Evolutionary conservation across 2,113 vertebrate genomes (phyloP), one percentile per base, ranked within the genome.

Genomic region (Lepidothrix coronata): DNA sequence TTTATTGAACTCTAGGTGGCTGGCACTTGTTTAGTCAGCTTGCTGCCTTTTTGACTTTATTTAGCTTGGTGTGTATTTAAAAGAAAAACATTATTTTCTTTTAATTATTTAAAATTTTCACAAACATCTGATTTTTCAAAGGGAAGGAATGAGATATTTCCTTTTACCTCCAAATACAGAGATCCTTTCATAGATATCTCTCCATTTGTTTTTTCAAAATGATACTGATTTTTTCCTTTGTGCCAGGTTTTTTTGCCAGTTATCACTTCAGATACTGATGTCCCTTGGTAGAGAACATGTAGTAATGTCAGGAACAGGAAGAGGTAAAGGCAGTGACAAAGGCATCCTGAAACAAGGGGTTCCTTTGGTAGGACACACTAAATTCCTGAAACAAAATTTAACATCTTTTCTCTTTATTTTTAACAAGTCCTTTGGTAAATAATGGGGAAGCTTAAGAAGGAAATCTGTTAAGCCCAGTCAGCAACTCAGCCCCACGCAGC

Each of bases 371-470:
- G 72, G 80, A 92, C 55, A 89, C 91, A 87, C 84, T 97, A 91
- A 96, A 95, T 91, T 91, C 76, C 72, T 84, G 62, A 91, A 93
- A 57, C 52, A 85, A 89, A 90, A 35, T n/a, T 14, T 76, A 72
- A 83, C 21, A 37, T 82, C 19, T 79, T 22, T 43, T 46, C 13
- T 65, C 24, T 41, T 93, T 92, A 63, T 85, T 97, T 97, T 95
- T 94, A 96, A 96, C 63, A 94, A 97, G 72, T 94, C 74, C 78
- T 90, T 77, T 90, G 90, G 91, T 94, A 88, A 94, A 91, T 88
- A 95, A 85, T 63, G 65, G n/a, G 39, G 46, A 72, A 88, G 44
- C 35, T 54, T 54, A 67, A 91, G 54, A 94, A 39, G 80, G 22
- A 94, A 76, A 91, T 57, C 30, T 63, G 51, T 78, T 44, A 78